Evolutionary conservation across 2,797 vertebrate species (phyloP).

Genomic region (Acanthurus leucopareius): DNA sequence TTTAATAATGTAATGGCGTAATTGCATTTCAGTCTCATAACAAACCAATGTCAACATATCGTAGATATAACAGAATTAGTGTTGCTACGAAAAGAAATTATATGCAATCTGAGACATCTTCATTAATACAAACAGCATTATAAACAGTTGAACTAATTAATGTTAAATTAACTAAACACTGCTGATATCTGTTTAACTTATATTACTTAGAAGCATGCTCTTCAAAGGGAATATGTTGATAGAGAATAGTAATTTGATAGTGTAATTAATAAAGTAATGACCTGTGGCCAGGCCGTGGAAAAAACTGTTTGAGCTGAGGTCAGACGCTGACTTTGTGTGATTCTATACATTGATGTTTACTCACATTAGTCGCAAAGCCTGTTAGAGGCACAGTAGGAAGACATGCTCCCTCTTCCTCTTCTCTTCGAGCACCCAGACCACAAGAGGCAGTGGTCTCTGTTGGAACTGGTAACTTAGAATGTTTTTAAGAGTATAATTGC

Average conservation of each 20-base stretch:
- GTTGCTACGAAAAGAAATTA: not conserved
- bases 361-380: conserved; percentile 50
- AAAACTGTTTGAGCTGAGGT: conserved; percentile 47
- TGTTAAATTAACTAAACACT: conserved; percentile 19
- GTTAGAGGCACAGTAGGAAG: conserved; percentile 60
- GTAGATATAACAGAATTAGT: not conserved
- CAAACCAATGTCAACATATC: not conserved
- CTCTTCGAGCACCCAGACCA: conserved; percentile 56
- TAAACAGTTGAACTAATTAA: not conserved
- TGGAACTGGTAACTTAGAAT: conserved; percentile 73
- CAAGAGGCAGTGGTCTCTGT: conserved; percentile 72
- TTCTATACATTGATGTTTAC: conserved; percentile 62
- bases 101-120: conserved; percentile 1
- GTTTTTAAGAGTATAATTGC: conserved; percentile 78
- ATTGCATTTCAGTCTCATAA: not conserved
- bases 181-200: not conserved
- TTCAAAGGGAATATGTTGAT: conserved; percentile 10
- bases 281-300: conserved; percentile 18
- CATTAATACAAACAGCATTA: not conserved
- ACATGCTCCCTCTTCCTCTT: conserved; percentile 18
- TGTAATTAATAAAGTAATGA: conserved; percentile 32
- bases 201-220: conserved; percentile 10
- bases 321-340: conserved; percentile 40
- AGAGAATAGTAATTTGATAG: conserved; percentile 13
- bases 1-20: not conserved